A percentile compares a stretch with the other conserved stretches of the same genome.
phyloP scores from a whole-genome alignment of 2,113 vertebrate species.

The Tyrannus savana region DNA sequence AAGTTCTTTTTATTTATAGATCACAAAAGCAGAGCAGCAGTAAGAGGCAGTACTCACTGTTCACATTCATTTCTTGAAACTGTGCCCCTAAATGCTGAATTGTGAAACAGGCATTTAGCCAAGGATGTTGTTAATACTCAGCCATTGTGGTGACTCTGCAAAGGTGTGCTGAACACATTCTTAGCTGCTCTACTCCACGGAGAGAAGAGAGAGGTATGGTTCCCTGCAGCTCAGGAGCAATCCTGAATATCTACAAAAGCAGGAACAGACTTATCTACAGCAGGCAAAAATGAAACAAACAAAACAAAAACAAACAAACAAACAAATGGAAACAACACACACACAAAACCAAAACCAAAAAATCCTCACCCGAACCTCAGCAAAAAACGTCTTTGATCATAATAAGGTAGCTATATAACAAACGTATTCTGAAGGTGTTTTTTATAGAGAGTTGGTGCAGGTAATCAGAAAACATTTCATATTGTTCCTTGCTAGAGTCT shows the following conservation, averaged over 20 bases:
- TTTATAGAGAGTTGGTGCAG: not conserved
- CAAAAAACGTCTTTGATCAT: not conserved
- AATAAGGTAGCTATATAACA: not conserved
- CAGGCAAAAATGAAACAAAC: not conserved
- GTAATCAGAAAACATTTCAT: not conserved
- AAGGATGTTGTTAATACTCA: not conserved
- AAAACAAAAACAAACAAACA: not conserved
- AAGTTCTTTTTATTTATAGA: constrained; percentile 51
- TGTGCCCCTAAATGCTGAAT: not conserved
- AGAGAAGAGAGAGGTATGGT: not conserved
- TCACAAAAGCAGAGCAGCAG: not conserved
- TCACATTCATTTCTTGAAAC: not conserved
- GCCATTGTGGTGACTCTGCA: not conserved
- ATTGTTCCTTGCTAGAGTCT: not conserved
- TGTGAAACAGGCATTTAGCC: not conserved
- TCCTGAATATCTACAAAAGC: not conserved
- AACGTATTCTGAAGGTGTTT: not conserved
- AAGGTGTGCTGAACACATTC: not conserved
- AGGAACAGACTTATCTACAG: not conserved
- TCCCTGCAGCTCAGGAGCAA: not conserved
- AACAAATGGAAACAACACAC: not conserved
- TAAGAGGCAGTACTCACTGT: not conserved
- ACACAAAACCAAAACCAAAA: no score
- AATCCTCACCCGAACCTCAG: fast-evolving
- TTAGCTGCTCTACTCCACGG: not conserved